These are phyloP conservation scores for Vollenhovia emeryi DNA, from an alignment of 1,140 invertebrate genomes.

Conservation along the genomic window DNA sequence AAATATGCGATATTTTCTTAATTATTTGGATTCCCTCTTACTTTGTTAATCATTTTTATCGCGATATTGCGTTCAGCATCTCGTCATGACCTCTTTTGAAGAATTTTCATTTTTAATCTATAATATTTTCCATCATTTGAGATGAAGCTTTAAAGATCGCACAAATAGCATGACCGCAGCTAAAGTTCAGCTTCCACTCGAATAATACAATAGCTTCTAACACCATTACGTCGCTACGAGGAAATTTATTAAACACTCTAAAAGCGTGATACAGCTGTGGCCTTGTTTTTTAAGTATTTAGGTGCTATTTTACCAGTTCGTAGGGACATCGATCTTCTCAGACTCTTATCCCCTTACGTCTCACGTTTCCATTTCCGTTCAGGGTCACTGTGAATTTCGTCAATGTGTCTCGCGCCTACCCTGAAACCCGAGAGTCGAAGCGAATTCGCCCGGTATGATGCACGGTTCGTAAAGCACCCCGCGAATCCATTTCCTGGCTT, in stretches of 20 bases:
- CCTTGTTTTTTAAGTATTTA: constrained; percentile 39
- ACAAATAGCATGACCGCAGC: background rate
- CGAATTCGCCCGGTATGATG: constrained; percentile 51
- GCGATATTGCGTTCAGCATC: too few species aligned
- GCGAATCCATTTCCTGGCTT: constrained; percentile 1
- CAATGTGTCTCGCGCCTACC: constrained; percentile 32
- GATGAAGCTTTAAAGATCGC: background rate
- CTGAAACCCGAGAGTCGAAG: constrained; percentile 66
- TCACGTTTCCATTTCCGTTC: constrained; percentile 69
- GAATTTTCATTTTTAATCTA: too few species aligned
- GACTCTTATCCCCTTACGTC: constrained; percentile 38
- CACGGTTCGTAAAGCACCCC: constrained; percentile 41
- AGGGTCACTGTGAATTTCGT: constrained; percentile 50
- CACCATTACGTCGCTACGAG: background rate
- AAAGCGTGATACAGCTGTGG: background rate
- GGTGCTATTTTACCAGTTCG: constrained; percentile 11
- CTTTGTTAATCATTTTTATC: too few species aligned
- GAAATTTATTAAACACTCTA: constrained; percentile 26
- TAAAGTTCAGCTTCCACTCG: background rate
- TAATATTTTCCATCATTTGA: background rate
- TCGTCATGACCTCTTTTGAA: too few species aligned
- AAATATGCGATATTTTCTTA: background rate
- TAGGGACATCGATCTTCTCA: constrained; percentile 9
- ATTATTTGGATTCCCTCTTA: background rate
- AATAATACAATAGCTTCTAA: constrained; percentile 16